A percentile compares a stretch with the other conserved stretches of the same genome.
phyloP scores from a whole-genome alignment of 2,113 vertebrate genomes.

The Macroglossus sobrinus region DNA sequence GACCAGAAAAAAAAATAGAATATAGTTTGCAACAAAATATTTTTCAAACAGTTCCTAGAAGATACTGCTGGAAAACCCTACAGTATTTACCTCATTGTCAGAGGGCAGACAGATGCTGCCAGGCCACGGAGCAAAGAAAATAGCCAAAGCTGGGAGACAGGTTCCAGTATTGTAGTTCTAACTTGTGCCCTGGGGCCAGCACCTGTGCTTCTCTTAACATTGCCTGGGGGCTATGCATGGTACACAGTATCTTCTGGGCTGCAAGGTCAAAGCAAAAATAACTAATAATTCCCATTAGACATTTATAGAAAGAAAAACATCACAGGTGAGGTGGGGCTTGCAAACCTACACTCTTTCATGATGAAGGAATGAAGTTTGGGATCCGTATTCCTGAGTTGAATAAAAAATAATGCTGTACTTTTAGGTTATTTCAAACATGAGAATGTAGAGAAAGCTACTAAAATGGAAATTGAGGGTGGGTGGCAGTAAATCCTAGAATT shows the following conservation, averaged over 20 bases:
- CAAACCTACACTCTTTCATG: constrained; percentile 33
- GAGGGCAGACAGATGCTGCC: not conserved
- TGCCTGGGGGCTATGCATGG: not conserved
- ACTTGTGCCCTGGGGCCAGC: not conserved
- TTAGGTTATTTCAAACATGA: not conserved
- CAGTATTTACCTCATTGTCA: not conserved
- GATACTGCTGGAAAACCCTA: not conserved
- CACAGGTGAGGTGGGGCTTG: not conserved
- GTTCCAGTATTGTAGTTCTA: not conserved
- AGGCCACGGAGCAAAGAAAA: not conserved
- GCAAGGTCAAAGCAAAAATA: constrained; percentile 55
- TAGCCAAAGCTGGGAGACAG: not conserved
- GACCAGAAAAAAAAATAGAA: not conserved
- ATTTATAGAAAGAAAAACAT: constrained; percentile 64
- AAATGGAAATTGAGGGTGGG: not conserved
- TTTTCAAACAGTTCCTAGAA: not conserved
- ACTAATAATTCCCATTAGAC: constrained; percentile 47
- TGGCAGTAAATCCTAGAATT: not conserved
- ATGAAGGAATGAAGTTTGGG: constrained; percentile 51
- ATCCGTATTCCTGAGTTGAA: constrained; percentile 3
- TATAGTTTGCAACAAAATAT: not conserved
- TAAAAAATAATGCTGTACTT: not conserved
- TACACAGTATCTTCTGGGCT: not conserved
- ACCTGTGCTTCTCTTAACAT: not conserved
- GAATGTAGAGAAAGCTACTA: not conserved